phyloP scores from a whole-genome alignment of 1,140 invertebrate genomes.

The Drosophila ironensis region DNA sequence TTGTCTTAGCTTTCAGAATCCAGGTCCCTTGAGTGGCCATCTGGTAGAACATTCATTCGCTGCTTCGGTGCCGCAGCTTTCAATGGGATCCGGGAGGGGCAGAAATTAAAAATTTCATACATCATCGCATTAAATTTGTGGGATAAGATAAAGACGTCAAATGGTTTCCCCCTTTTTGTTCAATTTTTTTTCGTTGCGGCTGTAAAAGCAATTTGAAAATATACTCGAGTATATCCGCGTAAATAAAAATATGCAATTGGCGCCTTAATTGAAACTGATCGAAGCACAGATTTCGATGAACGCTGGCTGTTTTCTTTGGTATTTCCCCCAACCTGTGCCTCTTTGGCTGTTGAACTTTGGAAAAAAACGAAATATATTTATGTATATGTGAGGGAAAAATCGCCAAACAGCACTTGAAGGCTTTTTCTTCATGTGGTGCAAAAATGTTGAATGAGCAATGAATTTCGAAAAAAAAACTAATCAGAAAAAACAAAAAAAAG shows the following conservation, averaged over 20 bases:
- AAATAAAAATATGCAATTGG: constrained; percentile 69
- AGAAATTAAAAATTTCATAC: constrained; percentile 77
- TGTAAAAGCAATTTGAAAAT: constrained; percentile 35
- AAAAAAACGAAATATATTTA: constrained; percentile 12
- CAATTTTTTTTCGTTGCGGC: constrained; percentile 1
- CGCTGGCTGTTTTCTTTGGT: constrained; percentile 11
- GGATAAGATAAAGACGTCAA: constrained; percentile 80
- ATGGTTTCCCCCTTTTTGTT: constrained; percentile 32
- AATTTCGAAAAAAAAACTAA: too few species aligned
- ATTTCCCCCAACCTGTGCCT: neutral
- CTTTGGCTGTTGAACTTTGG: constrained; percentile 63
- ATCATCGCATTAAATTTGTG: constrained; percentile 78
- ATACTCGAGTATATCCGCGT: constrained; percentile 46
- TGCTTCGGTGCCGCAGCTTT: neutral
- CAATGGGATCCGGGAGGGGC: neutral
- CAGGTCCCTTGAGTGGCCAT: constrained; percentile 32
- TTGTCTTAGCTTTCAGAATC: neutral
- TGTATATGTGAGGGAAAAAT: constrained; percentile 8
- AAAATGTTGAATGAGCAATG: constrained; percentile 61
- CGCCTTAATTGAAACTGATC: constrained; percentile 75
- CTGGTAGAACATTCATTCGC: constrained; percentile 30
- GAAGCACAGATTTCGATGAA: constrained; percentile 60
- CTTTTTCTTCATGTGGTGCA: constrained; percentile 65
- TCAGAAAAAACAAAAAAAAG: too few species aligned
- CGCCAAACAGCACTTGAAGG: constrained; percentile 51